Conservation (phyloP, 1,140 invertebrate genomes). For the Charaxes varanes region DNA sequence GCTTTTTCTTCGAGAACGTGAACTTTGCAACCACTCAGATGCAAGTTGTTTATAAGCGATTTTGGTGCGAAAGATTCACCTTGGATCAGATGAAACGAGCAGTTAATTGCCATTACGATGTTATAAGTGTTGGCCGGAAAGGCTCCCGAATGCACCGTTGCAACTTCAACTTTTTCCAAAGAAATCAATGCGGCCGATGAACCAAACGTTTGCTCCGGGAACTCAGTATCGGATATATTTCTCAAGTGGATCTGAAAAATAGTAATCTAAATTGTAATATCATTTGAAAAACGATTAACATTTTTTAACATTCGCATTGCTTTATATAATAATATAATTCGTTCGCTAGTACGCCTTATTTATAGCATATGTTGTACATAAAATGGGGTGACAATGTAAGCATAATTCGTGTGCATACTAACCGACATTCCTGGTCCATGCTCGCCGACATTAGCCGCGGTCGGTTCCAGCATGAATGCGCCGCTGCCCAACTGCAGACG, state of each 20-base stretch:
- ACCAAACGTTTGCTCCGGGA: constrained; percentile 78
- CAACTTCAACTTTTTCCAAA: constrained; percentile 75
- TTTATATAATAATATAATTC: neutral
- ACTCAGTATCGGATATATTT: constrained; percentile 75
- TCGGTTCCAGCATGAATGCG: constrained; percentile 78
- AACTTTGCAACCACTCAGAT: constrained; percentile 77
- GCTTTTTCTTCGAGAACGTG: constrained; percentile 71
- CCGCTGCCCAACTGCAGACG: constrained; percentile 73
- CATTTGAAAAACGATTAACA: too few relatives aligned
- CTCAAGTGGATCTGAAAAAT: constrained; percentile 79
- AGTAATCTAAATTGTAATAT: too few relatives aligned
- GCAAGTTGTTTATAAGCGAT: constrained; percentile 77
- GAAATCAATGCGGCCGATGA: constrained; percentile 77
- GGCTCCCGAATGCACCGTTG: constrained; percentile 75
- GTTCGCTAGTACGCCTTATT: constrained; percentile 1
- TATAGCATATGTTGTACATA: neutral
- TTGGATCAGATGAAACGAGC: constrained; percentile 76
- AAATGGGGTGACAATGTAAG: too few relatives aligned
- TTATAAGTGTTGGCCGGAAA: constrained; percentile 79
- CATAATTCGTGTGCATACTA: too few relatives aligned
- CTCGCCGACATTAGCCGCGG: constrained; percentile 55
- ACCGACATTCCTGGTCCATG: constrained; percentile 64
- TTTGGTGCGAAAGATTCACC: constrained; percentile 78
- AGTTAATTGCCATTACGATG: constrained; percentile 77
- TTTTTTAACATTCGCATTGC: neutral